These are phyloP conservation scores for Armadillidium nasatum DNA, from an alignment of 1,140 invertebrate genomes.

Conservation along the genomic window DNA sequence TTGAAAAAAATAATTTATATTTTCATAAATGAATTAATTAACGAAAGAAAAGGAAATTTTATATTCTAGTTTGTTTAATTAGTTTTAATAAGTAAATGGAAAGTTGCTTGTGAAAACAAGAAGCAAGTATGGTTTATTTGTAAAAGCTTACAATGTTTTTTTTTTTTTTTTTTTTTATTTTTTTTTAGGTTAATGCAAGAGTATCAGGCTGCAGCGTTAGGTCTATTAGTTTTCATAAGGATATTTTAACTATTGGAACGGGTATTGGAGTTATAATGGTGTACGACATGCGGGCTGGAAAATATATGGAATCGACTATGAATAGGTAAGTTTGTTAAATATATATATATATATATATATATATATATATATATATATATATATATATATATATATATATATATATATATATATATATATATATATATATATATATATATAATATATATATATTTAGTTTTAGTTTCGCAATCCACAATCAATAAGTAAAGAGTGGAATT, in stretches of 20 bases:
- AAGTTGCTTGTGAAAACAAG: background rate
- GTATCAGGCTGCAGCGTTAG: conserved; percentile 58
- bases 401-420: background rate
- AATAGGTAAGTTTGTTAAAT: no score
- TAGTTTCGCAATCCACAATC: no score
- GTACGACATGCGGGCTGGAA: conserved; percentile 82
- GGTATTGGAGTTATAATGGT: conserved; percentile 87
- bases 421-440: background rate
- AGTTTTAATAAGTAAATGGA: background rate
- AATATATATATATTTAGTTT: no score
- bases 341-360: no score
- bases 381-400: conserved; percentile 1
- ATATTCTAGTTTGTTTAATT: background rate
- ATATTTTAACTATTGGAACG: conserved; percentile 87
- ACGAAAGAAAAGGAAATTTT: no score
- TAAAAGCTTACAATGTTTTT: no score
- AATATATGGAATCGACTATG: conserved; percentile 86
- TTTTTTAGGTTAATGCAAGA: no score
- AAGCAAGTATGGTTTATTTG: background rate
- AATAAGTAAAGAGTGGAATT: no score
- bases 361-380: conserved; percentile 18
- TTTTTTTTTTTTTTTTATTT: no score
- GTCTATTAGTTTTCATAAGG: conserved; percentile 81
- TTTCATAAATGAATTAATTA: no score
- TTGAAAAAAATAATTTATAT: no score